Percentiles rank a stretch among this genome's conserved stretches.
phyloP scores from a whole-genome alignment of 2,113 vertebrate species.

The Platichthys flesus region DNA sequence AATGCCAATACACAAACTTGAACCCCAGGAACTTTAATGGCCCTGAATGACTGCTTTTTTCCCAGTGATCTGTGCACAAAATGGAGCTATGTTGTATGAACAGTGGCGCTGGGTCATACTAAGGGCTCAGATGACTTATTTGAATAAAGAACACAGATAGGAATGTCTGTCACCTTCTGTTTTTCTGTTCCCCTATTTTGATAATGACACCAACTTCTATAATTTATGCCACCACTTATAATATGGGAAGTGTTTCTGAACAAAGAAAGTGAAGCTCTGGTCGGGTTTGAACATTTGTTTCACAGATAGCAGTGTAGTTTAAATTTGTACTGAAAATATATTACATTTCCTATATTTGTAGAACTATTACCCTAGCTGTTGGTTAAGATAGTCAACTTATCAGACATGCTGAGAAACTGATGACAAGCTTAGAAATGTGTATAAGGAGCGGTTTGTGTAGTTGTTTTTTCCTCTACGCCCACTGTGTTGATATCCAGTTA shows the following conservation, averaged over 20 bases:
- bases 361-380: neutral
- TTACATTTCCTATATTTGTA: neutral
- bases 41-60: neutral
- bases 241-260: neutral
- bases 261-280: neutral
- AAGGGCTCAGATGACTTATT: conserved; percentile 1
- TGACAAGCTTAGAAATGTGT: conserved; percentile 7
- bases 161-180: neutral
- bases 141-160: neutral
- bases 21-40: neutral
- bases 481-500: conserved; percentile 25
- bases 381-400: neutral
- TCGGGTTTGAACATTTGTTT: too few relatives aligned
- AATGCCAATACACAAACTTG: neutral
- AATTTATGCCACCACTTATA: neutral
- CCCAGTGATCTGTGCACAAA: conserved; percentile 2
- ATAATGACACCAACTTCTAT: neutral
- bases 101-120: conserved; percentile 7
- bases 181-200: neutral
- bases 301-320: neutral
- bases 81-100: neutral
- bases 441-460: neutral
- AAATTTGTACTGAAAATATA: neutral
- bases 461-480: neutral
- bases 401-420: neutral